A percentile compares a stretch with the other conserved stretches of the same genome.
phyloP scores from a whole-genome alignment of 2,888 invertebrate genomes.

The Tridacna gigas region DNA sequence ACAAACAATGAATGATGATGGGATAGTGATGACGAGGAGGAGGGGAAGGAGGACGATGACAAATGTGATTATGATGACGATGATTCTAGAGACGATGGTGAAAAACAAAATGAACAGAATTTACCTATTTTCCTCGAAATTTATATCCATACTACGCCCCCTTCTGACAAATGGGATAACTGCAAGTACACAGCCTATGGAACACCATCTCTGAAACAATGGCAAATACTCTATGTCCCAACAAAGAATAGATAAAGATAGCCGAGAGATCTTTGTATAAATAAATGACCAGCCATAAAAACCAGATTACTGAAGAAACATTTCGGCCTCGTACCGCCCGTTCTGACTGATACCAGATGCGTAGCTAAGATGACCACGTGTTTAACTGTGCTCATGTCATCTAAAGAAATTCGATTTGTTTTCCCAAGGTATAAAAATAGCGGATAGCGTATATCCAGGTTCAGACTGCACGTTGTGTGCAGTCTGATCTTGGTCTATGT shows the following conservation, averaged over 20 bases:
- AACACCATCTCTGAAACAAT: neutral
- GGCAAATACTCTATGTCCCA: neutral
- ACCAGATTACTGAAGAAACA: conserved; percentile 14
- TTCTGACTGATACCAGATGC: conserved; percentile 13
- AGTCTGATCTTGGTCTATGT: no score
- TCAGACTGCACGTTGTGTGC: no score
- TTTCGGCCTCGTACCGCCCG: neutral
- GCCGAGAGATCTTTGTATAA: conserved; percentile 13
- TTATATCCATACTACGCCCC: neutral
- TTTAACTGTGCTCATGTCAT: no score
- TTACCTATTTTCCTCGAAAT: neutral
- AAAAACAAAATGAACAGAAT: neutral
- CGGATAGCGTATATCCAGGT: no score
- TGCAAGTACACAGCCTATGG: neutral
- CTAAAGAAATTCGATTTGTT: no score
- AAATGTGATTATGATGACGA: no score
- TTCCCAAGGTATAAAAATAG: no score
- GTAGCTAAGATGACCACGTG: neutral
- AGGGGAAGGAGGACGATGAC: no score
- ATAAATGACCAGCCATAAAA: conserved; percentile 19
- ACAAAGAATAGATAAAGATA: conserved; percentile 2
- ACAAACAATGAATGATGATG: no score
- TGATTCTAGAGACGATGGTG: no score
- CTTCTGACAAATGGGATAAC: neutral
- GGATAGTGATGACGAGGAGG: no score